These are phyloP conservation scores for Pectinophora gossypiella DNA, from an alignment of 1,140 invertebrate genomes.

Conservation along the genomic window DNA sequence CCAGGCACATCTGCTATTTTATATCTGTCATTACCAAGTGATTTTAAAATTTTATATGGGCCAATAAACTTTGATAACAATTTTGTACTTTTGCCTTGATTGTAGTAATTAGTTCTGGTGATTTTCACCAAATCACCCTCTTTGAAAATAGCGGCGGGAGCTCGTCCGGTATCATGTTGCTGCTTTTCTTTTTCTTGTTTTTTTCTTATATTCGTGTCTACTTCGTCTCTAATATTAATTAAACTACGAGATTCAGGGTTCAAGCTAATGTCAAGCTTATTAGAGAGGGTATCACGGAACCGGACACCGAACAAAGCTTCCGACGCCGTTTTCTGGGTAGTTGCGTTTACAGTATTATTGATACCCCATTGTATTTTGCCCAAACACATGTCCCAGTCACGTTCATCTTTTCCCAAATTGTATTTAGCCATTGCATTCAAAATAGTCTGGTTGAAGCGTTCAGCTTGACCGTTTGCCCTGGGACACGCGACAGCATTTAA, in stretches of 20 bases:
- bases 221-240: not conserved
- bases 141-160: not conserved
- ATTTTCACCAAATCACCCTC: not conserved
- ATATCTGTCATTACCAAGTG: not conserved
- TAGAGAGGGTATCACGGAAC: not conserved
- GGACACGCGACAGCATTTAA: constrained; percentile 4
- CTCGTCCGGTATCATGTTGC: not conserved
- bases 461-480: constrained; percentile 2
- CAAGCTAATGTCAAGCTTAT: not conserved
- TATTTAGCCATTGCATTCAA: not conserved
- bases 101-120: not conserved
- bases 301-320: constrained; percentile 1
- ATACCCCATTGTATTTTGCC: constrained; percentile 1
- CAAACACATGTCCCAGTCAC: not conserved
- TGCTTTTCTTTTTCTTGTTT: not conserved
- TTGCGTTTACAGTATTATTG: constrained; percentile 1
- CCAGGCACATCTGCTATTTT: not conserved
- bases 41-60: not conserved
- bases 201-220: not conserved
- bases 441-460: not conserved
- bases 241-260: not conserved
- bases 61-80: constrained; percentile 1
- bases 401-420: not conserved
- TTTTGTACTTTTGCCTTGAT: not conserved
- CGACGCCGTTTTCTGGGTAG: not conserved